Percentiles rank a stretch among this genome's conserved stretches.
Conservation (phyloP, 2,113 vertebrate genomes). For the Paralichthys olivaceus region DNA sequence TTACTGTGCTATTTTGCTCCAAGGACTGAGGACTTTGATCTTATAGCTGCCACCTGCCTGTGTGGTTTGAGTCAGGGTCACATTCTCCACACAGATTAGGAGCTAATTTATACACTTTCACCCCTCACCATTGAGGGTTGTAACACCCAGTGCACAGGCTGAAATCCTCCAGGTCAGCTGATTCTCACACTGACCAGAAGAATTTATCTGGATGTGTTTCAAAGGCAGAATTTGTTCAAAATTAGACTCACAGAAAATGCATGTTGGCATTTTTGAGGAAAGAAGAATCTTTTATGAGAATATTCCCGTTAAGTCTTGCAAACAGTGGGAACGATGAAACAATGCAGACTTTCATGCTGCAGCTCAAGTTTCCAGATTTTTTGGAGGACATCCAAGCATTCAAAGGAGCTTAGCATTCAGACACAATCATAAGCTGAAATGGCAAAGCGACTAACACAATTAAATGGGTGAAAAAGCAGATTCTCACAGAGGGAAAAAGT, state of each 20-base stretch:
- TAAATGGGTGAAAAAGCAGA: slow-evolving; percentile 31
- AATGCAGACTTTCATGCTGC: slow-evolving; percentile 52
- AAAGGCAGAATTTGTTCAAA: not conserved
- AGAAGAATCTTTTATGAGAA: not conserved
- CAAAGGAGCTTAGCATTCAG: slow-evolving; percentile 49
- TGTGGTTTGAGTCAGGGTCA: slow-evolving; percentile 58
- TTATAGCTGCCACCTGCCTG: slow-evolving; percentile 21
- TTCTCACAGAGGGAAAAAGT: slow-evolving; percentile 22
- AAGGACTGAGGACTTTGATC: slow-evolving; percentile 24
- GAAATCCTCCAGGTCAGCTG: slow-evolving; percentile 78
- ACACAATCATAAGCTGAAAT: slow-evolving; percentile 45
- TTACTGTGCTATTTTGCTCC: slow-evolving; percentile 48
- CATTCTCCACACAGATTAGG: slow-evolving; percentile 80
- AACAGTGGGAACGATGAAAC: slow-evolving; percentile 45
- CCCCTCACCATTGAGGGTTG: slow-evolving; percentile 37
- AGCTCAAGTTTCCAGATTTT: slow-evolving; percentile 40
- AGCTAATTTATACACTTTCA: slow-evolving; percentile 35
- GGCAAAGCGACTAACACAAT: slow-evolving; percentile 24
- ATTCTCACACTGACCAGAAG: slow-evolving; percentile 69
- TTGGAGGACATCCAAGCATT: slow-evolving; percentile 58
- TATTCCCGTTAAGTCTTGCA: slow-evolving; percentile 13
- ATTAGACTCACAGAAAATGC: not conserved
- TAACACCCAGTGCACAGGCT: slow-evolving; percentile 51
- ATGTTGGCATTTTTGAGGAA: not conserved
- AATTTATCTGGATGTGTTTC: slow-evolving; percentile 22